These are phyloP conservation scores for Galerucella pusilla DNA, from an alignment of 2,888 invertebrate genomes.

Conservation along the genomic window DNA sequence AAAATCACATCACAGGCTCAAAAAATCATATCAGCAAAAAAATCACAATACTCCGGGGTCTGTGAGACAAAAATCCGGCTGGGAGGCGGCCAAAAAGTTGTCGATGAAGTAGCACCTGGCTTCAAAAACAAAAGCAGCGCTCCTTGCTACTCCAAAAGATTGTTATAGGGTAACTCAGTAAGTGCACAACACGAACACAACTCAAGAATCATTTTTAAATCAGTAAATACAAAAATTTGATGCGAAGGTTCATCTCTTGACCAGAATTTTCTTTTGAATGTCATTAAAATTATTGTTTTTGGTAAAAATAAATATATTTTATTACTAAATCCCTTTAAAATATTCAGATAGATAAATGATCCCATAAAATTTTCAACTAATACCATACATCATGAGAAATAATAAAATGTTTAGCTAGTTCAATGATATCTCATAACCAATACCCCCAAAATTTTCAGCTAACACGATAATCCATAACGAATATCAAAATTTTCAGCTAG, in stretches of 20 bases:
- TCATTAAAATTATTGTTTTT: no score
- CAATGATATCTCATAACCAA: no score
- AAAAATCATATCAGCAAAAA: slow-evolving; percentile 44
- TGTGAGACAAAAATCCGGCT: slow-evolving; percentile 44
- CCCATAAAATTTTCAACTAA: no score
- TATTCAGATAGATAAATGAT: no score
- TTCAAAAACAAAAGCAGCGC: slow-evolving; percentile 61
- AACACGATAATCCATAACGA: no score
- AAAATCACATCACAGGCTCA: slow-evolving; percentile 61
- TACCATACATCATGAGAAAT: no score
- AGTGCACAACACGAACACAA: slow-evolving; percentile 34
- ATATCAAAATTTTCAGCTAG: no score
- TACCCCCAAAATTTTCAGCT: no score
- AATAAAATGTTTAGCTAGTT: no score
- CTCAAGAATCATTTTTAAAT: slow-evolving; percentile 20
- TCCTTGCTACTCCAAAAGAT: slow-evolving; percentile 64
- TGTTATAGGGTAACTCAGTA: slow-evolving; percentile 53
- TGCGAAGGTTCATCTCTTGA: not conserved
- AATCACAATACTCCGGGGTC: slow-evolving; percentile 33
- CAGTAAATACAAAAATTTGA: not conserved
- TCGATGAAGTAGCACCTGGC: slow-evolving; percentile 60
- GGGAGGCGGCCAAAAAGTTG: slow-evolving; percentile 57
- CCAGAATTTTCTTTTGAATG: not conserved
- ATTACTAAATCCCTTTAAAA: no score
- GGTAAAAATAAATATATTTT: no score